phyloP scores from a whole-genome alignment of 2,113 vertebrate genomes.

The Ranitomeya imitator region DNA sequence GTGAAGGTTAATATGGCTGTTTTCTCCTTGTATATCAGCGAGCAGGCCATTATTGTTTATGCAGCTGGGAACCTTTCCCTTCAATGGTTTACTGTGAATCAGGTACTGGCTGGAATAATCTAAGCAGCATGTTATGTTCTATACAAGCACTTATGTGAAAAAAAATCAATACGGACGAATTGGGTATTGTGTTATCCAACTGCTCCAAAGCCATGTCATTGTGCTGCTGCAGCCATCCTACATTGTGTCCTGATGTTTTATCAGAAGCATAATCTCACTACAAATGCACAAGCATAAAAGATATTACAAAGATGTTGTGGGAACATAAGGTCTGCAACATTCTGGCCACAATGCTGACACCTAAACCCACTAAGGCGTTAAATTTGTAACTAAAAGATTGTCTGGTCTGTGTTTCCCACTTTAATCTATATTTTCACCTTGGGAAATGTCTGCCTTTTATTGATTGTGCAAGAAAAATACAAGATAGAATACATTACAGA shows the following conservation, averaged over 20 bases:
- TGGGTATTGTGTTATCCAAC: conserved; percentile 49
- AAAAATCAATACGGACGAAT: conserved; percentile 53
- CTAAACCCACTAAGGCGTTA: conserved; percentile 49
- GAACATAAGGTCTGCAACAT: conserved; percentile 13
- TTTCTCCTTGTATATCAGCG: conserved; percentile 60
- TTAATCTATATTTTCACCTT: conserved; percentile 58
- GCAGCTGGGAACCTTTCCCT: conserved; percentile 64
- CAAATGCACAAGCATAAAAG: conserved; percentile 40
- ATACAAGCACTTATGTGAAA: conserved; percentile 58
- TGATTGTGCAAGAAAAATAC: conserved; percentile 49
- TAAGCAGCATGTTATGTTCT: conserved; percentile 56
- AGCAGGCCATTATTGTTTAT: conserved; percentile 62
- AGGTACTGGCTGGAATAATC: conserved; percentile 52
- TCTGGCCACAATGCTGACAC: conserved; percentile 12
- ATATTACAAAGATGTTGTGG: conserved; percentile 27
- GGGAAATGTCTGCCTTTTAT: conserved; percentile 58
- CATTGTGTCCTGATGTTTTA: conserved; percentile 44
- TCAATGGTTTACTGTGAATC: conserved; percentile 50
- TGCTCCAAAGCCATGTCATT: conserved; percentile 44
- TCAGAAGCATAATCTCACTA: conserved; percentile 40
- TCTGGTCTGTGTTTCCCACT: conserved; percentile 43
- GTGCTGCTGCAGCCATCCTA: conserved; percentile 36
- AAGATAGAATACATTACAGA: conserved; percentile 56
- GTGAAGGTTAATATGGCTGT: conserved; percentile 66
- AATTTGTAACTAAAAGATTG: conserved; percentile 40